A percentile compares a stretch with the other conserved stretches of the same genome.
These are phyloP conservation scores for Cordilura impudica DNA, from an alignment of 2,888 invertebrate genomes.

Conservation along the genomic window DNA sequence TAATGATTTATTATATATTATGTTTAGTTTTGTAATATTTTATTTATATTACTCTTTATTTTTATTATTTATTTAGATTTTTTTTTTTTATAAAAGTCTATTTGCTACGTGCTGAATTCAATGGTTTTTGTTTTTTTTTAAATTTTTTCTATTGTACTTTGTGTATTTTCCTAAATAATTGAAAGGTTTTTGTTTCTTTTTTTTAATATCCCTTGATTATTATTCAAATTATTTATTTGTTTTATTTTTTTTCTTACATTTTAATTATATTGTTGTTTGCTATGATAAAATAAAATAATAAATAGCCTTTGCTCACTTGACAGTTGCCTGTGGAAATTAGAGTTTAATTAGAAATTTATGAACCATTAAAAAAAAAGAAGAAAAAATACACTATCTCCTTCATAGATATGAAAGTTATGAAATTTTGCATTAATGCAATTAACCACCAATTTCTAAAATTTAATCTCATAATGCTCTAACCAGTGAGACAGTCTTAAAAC, in stretches of 20 bases:
- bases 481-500: too few species aligned
- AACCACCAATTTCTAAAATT: too few species aligned
- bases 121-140: background rate
- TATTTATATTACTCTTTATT: background rate
- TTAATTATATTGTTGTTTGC: background rate
- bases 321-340: too few species aligned
- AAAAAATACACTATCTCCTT: too few species aligned
- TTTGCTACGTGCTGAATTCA: background rate
- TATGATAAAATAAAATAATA: background rate
- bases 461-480: too few species aligned
- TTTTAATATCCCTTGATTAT: slow-evolving; percentile 1
- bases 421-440: too few species aligned
- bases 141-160: slow-evolving; percentile 7
- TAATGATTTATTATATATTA: slow-evolving; percentile 10
- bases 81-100: slow-evolving; percentile 8
- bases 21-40: slow-evolving; percentile 20
- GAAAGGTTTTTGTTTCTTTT: background rate
- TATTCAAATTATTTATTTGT: background rate
- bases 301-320: too few species aligned
- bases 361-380: too few species aligned
- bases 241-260: background rate
- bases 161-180: background rate
- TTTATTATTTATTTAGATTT: slow-evolving; percentile 10
- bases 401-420: too few species aligned
- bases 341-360: too few species aligned